Conservation (phyloP, 2,797 vertebrate species). For the Acipenser transmontanus region DNA sequence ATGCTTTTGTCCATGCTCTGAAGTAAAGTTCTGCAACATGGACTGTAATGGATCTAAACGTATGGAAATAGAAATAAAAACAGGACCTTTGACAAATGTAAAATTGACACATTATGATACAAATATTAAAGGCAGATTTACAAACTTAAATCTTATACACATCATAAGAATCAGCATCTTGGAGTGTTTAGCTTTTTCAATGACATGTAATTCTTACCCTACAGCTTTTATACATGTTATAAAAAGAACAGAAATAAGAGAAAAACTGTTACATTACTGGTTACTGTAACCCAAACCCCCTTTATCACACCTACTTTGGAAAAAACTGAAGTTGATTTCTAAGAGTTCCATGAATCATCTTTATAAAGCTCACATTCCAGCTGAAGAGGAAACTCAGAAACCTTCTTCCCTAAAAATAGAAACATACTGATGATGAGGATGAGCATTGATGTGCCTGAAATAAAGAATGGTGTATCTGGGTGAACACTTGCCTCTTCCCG, state of each 20-base stretch:
- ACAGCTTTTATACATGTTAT: background rate
- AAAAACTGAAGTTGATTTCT: conserved; percentile 86
- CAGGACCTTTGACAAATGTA: too few relatives aligned
- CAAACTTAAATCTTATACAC: too few relatives aligned
- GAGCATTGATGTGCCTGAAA: too few relatives aligned
- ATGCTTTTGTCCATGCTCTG: conserved; percentile 89
- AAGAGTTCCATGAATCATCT: conserved; percentile 83
- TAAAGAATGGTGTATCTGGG: background rate
- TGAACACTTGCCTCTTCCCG: conserved; percentile 74
- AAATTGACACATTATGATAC: too few relatives aligned
- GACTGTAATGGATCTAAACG: conserved; percentile 54
- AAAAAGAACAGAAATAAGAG: background rate
- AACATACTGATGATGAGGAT: conserved; percentile 12
- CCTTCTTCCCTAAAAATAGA: conserved; percentile 71
- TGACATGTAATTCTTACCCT: too few relatives aligned
- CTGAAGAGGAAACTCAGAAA: conserved; percentile 87
- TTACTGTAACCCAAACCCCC: background rate
- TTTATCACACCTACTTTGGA: conserved; percentile 66
- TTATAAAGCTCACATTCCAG: conserved; percentile 83
- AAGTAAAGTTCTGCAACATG: conserved; percentile 83
- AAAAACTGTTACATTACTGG: background rate
- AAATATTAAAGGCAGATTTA: too few relatives aligned
- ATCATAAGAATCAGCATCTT: too few relatives aligned
- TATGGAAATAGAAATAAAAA: conserved; percentile 9
- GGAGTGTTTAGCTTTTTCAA: too few relatives aligned